Percentiles rank a stretch among this genome's conserved stretches.
phyloP scores from a whole-genome alignment of 2,888 invertebrate genomes.

The Epistrophella euchroma region DNA sequence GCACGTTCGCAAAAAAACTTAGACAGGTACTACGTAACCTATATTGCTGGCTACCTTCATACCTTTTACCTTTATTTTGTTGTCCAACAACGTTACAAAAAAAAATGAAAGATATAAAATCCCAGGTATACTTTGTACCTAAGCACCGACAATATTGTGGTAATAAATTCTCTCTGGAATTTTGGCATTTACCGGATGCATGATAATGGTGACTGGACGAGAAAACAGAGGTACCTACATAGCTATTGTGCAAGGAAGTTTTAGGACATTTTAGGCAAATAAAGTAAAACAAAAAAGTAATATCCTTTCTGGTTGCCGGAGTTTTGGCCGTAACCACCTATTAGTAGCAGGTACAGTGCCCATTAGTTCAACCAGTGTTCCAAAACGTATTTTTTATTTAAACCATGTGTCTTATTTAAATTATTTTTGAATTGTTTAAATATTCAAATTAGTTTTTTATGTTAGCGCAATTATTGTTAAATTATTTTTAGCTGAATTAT shows the following conservation, averaged over 20 bases:
- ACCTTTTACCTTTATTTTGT: constrained; percentile 5
- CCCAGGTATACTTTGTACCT: constrained; percentile 17
- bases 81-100: constrained; percentile 19
- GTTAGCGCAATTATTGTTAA: neutral
- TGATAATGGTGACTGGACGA: constrained; percentile 11
- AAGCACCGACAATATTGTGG: constrained; percentile 58
- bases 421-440: neutral
- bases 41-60: constrained; percentile 1
- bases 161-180: constrained; percentile 69
- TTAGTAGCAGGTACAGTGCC: neutral
- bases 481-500: constrained; percentile 29
- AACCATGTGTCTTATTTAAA: constrained; percentile 12
- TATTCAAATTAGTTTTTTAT: neutral
- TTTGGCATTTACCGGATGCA: constrained; percentile 61
- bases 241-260: constrained; percentile 3
- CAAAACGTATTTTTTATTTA: constrained; percentile 34
- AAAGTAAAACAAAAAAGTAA: constrained; percentile 37
- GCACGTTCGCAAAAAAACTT: constrained; percentile 51
- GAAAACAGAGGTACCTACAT: neutral
- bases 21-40: constrained; percentile 5
- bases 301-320: constrained; percentile 49
- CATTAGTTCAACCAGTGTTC: neutral
- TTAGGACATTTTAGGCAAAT: constrained; percentile 49
- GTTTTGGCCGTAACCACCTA: constrained; percentile 10
- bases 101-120: constrained; percentile 25